A percentile compares a stretch with the other conserved stretches of the same genome.
phyloP scores from a whole-genome alignment of 2,797 vertebrate species.

The Agapornis canus region DNA sequence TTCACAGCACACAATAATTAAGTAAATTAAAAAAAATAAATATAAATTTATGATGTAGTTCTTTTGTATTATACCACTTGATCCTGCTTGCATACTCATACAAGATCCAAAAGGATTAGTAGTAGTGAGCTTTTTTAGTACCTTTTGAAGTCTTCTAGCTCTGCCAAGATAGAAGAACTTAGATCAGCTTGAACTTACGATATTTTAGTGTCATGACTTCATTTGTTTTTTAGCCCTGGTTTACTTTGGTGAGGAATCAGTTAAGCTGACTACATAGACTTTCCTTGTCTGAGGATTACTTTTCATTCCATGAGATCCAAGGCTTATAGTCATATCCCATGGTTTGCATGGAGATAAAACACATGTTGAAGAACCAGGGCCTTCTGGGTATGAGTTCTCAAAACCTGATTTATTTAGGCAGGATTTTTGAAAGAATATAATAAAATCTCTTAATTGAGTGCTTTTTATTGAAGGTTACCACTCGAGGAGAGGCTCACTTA shows the following conservation, averaged over 20 bases:
- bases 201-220: neutral
- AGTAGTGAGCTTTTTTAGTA: neutral
- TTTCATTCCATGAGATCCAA: neutral
- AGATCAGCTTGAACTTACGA: neutral
- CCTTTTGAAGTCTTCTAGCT: neutral
- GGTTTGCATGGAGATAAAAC: neutral
- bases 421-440: neutral
- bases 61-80: neutral
- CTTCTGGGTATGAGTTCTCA: neutral
- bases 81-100: neutral
- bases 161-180: neutral
- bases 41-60: neutral
- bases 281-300: neutral
- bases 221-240: neutral
- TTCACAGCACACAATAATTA: neutral
- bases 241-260: neutral
- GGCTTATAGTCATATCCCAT: neutral
- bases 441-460: neutral
- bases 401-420: neutral
- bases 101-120: neutral
- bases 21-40: neutral
- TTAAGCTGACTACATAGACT: neutral
- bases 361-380: neutral
- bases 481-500: constrained; percentile 92
- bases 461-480: constrained; percentile 83